Evolutionary conservation across 1,140 invertebrate species (phyloP).

Genomic region (Drosophila parabipectinata): DNA sequence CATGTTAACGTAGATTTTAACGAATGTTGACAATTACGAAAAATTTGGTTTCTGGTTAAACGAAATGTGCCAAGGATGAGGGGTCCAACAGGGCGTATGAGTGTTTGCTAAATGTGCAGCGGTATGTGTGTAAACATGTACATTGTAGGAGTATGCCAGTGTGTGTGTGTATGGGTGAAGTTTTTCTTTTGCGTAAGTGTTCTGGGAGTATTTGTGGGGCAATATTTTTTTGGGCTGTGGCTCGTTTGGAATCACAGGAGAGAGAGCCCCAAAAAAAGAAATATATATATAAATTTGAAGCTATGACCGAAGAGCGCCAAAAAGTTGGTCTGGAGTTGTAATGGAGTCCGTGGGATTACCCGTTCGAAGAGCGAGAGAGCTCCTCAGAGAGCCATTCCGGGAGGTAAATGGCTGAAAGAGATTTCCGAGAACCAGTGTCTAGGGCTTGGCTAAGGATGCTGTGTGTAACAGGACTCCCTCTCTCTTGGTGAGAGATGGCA

Average conservation of each 20-base stretch:
- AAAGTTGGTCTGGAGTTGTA: constrained; percentile 50
- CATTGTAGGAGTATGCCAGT: background rate
- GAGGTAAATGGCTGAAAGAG: background rate
- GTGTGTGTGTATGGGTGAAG: constrained; percentile 27
- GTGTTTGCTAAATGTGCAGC: constrained; percentile 38
- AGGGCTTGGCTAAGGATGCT: constrained; percentile 64
- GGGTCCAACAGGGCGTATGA: constrained; percentile 46
- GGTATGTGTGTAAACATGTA: constrained; percentile 20
- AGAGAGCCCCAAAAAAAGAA: constrained; percentile 39
- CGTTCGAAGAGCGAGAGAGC: constrained; percentile 50
- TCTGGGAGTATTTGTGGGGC: constrained; percentile 42
- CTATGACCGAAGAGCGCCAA: constrained; percentile 30
- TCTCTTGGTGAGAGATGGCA: constrained; percentile 1
- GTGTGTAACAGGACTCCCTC: constrained; percentile 33
- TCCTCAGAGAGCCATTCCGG: constrained; percentile 9
- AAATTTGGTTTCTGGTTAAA: constrained; percentile 78
- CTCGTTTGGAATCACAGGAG: constrained; percentile 58
- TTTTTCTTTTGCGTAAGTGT: constrained; percentile 26
- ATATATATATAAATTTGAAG: background rate
- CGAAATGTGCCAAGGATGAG: constrained; percentile 51
- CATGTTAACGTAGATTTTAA: constrained; percentile 74
- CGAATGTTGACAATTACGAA: constrained; percentile 81
- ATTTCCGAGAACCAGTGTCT: constrained; percentile 10
- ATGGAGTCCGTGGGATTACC: constrained; percentile 63
- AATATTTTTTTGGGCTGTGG: constrained; percentile 75